Evolutionary conservation across 2,113 vertebrate species (phyloP).

Genomic region (Psilopsiagon aurifrons): DNA sequence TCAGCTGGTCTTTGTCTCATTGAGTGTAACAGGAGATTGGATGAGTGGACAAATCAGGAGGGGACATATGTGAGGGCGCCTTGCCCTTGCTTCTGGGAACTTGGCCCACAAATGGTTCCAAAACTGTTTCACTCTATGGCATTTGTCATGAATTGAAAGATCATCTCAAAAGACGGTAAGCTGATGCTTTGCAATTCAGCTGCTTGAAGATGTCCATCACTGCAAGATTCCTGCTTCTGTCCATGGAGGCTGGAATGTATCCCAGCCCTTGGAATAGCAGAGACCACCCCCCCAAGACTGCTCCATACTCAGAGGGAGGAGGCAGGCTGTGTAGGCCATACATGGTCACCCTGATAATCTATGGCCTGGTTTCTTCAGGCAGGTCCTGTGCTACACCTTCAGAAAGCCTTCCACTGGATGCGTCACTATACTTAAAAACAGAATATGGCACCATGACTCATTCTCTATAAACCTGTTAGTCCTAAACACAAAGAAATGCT

Average conservation of each 20-base stretch:
- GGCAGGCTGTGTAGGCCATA: background rate
- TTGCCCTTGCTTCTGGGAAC: background rate
- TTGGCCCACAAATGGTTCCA: background rate
- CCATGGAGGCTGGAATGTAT: accelerated
- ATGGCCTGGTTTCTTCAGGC: background rate
- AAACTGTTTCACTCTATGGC: background rate
- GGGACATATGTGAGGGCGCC: background rate
- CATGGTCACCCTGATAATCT: background rate
- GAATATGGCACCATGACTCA: background rate
- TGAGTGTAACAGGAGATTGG: background rate
- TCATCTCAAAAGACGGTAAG: background rate
- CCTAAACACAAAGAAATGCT: background rate
- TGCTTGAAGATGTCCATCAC: background rate
- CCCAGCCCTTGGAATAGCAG: background rate
- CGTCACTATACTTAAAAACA: background rate
- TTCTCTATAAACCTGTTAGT: background rate
- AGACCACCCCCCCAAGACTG: too few species aligned
- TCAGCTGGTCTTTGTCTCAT: background rate
- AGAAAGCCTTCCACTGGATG: background rate
- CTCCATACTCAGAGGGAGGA: background rate
- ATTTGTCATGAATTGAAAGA: background rate
- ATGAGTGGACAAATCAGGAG: background rate
- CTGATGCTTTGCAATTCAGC: background rate
- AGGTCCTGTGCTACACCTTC: background rate
- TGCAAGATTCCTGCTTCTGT: accelerated